Percentiles rank a stretch among this genome's conserved stretches.
These are phyloP conservation scores for Elanus axillaris DNA, from an alignment of 2,113 vertebrate genomes.

Conservation along the genomic window DNA sequence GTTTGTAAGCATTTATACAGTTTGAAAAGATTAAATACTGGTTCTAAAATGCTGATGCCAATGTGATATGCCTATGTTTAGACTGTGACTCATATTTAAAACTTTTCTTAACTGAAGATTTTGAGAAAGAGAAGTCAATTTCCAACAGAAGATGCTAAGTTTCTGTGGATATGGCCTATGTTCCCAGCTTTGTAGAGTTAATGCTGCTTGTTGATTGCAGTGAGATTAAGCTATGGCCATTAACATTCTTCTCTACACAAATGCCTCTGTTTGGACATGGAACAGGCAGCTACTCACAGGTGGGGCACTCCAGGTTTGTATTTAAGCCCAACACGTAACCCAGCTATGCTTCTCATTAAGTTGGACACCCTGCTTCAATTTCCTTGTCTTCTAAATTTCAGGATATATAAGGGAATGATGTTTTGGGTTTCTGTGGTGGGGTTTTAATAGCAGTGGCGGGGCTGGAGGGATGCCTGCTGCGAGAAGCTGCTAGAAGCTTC, in stretches of 20 bases:
- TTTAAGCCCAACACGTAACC: neutral
- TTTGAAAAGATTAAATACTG: neutral
- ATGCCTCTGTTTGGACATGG: neutral
- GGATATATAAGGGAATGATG: neutral
- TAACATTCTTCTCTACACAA: neutral
- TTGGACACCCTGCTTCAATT: neutral
- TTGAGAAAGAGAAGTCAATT: neutral
- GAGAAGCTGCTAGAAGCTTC: no score
- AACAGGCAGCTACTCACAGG: neutral
- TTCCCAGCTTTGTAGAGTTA: neutral
- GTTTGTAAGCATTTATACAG: neutral
- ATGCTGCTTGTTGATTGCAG: neutral
- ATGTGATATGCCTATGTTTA: neutral
- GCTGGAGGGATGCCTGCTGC: no score
- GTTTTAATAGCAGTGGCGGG: no score
- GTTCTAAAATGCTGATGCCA: neutral
- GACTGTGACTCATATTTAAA: neutral
- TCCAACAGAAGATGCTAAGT: neutral
- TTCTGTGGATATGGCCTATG: neutral
- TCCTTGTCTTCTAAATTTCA: neutral
- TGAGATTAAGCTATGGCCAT: neutral
- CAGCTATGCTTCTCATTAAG: neutral
- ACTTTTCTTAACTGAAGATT: neutral
- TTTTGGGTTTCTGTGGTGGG: no score
- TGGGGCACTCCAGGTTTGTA: neutral